Base-by-base conservation (phyloP, 2,888 invertebrate genomes). In the Cordilura impudica region DNA sequence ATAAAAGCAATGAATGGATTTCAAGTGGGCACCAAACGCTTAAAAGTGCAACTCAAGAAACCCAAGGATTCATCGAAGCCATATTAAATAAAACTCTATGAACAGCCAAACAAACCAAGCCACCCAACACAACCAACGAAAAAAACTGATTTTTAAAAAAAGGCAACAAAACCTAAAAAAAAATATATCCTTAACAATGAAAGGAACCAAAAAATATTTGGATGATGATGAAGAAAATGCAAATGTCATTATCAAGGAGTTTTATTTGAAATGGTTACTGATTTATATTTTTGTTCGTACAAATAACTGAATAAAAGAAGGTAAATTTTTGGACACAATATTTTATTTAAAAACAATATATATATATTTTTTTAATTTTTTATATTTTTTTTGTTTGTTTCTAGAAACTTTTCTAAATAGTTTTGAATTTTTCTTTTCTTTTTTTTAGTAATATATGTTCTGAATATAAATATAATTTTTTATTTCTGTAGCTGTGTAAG, bases 1-100 rank as follows among this genome's bases (percentile, higher is more conserved):
- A 98, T 98, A 86, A 95, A 96, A 90, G 96, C 97, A 87, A 98
- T 98, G 98, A 97, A 98, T 91, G 98, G 98, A 87, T 98, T 97
- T 91, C 98, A 97, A 91, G 97, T 98, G 91, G 98, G 98, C 91
- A 96, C 96, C 90, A 98, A 98, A 92, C 94, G 98, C 91, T 94
- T 98, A 88, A 98, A 98, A 93, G 98, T 98, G 91, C 97, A 98
- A 91, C 93, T 97, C 91, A 98, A 98, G 92, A 94, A 97, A 91
- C 95, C 97, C 88, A 97, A 96, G 92, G 97, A 97, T 90, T 94
- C 95, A 85, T 95, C 95, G 88, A 96, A 96, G 92, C 97, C 97
- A 86, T 97, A 97, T 92, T 97, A 95, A 92, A 35, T 7, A 7
- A n/a, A n/a, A n/a, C n/a, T n/a, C n/a, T n/a, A n/a, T n/a, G 26